Conservation (phyloP, 2,113 vertebrate species). For the Synodontis membranacea region DNA sequence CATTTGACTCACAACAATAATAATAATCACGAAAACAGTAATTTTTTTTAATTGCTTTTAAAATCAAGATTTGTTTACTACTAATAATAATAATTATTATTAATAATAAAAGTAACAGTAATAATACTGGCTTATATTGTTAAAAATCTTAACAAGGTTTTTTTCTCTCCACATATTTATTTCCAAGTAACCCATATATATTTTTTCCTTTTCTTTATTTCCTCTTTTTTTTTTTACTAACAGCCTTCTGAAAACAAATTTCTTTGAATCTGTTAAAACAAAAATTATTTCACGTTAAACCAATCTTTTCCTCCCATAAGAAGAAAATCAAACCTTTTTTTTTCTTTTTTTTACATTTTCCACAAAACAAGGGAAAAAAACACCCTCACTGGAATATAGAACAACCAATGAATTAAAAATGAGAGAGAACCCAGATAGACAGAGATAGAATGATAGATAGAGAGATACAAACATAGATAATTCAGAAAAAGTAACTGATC, state of each 20-base stretch:
- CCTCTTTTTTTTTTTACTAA: neutral
- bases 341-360: too few species aligned
- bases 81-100: neutral
- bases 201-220: neutral
- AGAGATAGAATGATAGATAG: neutral
- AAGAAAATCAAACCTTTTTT: neutral
- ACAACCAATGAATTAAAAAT: too few species aligned
- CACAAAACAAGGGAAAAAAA: neutral
- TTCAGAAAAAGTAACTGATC: conserved; percentile 3
- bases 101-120: neutral
- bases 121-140: neutral
- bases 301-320: neutral
- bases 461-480: neutral
- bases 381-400: neutral
- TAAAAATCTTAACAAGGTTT: too few species aligned
- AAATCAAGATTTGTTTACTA: too few species aligned
- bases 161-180: neutral
- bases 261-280: neutral
- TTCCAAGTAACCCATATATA: neutral
- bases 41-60: too few species aligned
- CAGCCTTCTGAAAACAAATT: neutral
- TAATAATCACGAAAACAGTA: neutral
- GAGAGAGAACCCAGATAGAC: neutral
- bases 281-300: neutral
- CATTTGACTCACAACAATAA: neutral